Conservation (phyloP, 2,888 invertebrate genomes). For the Drosophila conformis region DNA sequence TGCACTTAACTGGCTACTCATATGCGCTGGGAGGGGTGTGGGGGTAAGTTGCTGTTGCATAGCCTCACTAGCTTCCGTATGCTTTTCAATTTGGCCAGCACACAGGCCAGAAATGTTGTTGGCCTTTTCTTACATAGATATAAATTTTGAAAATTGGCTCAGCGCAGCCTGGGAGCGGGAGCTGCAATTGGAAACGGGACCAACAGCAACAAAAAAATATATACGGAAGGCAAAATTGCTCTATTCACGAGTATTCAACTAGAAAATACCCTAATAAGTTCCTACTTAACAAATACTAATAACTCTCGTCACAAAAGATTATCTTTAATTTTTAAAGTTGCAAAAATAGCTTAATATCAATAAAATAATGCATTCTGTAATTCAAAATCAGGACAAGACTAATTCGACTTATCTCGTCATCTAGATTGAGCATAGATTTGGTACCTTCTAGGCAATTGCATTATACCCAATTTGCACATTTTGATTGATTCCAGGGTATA, state of each 20-base stretch:
- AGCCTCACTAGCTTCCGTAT: conserved; percentile 46
- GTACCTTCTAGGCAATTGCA: not conserved
- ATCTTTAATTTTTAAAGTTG: not conserved
- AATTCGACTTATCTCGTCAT: not conserved
- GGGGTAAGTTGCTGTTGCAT: conserved; percentile 11
- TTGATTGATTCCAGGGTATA: conserved; percentile 3
- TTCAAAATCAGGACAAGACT: not conserved
- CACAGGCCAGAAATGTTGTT: conserved; percentile 55
- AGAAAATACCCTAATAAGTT: not conserved
- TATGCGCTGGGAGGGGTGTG: not conserved
- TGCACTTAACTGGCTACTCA: conserved; percentile 57
- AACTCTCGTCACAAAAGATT: rapidly evolving
- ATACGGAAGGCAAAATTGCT: not conserved
- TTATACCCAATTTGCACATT: not conserved
- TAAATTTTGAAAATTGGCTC: conserved; percentile 77
- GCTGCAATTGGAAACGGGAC: conserved; percentile 52
- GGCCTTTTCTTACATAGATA: conserved; percentile 70
- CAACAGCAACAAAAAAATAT: conserved; percentile 2
- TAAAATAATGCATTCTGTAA: not conserved
- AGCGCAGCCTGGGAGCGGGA: conserved; percentile 54
- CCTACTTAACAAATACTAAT: not conserved
- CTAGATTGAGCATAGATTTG: not conserved
- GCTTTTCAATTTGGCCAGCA: conserved; percentile 52
- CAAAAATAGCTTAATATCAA: not conserved
- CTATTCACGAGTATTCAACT: not conserved